Percentiles rank a stretch among this genome's conserved stretches.
These are phyloP conservation scores for Ptilorrhoa leucosticta DNA, from an alignment of 2,113 vertebrate species.

Conservation along the genomic window DNA sequence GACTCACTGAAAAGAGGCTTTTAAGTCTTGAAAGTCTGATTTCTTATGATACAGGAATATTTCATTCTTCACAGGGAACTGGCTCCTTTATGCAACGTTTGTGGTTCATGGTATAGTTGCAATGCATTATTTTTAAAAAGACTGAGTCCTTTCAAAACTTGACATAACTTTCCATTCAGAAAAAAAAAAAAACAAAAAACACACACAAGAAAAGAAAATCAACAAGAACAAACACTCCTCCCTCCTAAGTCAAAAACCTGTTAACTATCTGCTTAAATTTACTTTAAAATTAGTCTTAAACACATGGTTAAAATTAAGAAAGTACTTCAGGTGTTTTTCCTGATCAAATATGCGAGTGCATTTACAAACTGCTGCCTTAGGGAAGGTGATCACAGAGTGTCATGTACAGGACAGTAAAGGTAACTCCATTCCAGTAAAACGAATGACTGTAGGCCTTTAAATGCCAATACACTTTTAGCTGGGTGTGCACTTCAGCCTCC, in stretches of 20 bases:
- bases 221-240: rapidly evolving
- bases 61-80: not conserved
- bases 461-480: not conserved
- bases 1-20: not conserved
- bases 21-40: not conserved
- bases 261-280: not conserved
- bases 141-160: not conserved
- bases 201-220: not conserved
- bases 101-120: not conserved
- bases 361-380: not conserved
- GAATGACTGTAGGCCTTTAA: not conserved
- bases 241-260: not conserved
- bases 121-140: not conserved
- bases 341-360: not conserved
- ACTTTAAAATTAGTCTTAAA: not conserved
- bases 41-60: not conserved
- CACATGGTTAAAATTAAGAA: not conserved
- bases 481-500: not conserved
- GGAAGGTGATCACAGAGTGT: not conserved
- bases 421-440: not conserved
- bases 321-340: not conserved
- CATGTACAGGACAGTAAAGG: not conserved
- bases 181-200: not conserved
- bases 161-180: not conserved
- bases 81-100: not conserved